phyloP scores from a whole-genome alignment of 2,797 vertebrate genomes.

The Rhabdophis nuchalis region DNA sequence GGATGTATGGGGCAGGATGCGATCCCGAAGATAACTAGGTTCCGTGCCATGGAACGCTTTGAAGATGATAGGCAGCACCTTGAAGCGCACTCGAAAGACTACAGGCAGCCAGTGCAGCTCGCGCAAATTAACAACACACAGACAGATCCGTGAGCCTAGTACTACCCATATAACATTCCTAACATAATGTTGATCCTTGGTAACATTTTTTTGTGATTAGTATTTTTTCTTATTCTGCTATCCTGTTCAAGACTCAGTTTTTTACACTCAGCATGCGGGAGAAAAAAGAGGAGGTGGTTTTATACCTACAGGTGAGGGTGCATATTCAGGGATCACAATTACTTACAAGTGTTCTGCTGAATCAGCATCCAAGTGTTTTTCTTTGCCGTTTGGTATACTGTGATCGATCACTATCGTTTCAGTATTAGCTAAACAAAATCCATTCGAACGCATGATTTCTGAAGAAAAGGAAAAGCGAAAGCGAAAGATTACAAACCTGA shows the following conservation, averaged over 20 bases:
- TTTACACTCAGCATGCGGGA: background rate
- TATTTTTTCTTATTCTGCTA: background rate
- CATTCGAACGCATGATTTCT: slow-evolving; percentile 98
- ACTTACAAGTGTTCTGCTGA: slow-evolving; percentile 86
- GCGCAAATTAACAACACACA: too few relatives aligned
- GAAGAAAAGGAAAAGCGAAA: slow-evolving; percentile 49
- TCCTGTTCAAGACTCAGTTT: background rate
- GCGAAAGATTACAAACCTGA: background rate
- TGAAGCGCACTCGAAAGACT: too few relatives aligned
- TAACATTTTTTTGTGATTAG: background rate
- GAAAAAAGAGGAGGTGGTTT: background rate
- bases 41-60: too few relatives aligned
- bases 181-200: background rate
- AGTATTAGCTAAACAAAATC: slow-evolving; percentile 96
- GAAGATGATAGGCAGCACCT: too few relatives aligned
- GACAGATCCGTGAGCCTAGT: too few relatives aligned
- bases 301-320: background rate
- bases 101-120: too few relatives aligned
- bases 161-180: background rate
- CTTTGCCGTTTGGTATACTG: slow-evolving; percentile 82
- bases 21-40: too few relatives aligned
- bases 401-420: slow-evolving; percentile 96
- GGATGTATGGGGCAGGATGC: too few relatives aligned
- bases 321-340: background rate
- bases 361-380: slow-evolving; percentile 85